Evolutionary conservation across 2,797 vertebrate species (phyloP).

Genomic region (Lepilemur ruficaudatus): DNA sequence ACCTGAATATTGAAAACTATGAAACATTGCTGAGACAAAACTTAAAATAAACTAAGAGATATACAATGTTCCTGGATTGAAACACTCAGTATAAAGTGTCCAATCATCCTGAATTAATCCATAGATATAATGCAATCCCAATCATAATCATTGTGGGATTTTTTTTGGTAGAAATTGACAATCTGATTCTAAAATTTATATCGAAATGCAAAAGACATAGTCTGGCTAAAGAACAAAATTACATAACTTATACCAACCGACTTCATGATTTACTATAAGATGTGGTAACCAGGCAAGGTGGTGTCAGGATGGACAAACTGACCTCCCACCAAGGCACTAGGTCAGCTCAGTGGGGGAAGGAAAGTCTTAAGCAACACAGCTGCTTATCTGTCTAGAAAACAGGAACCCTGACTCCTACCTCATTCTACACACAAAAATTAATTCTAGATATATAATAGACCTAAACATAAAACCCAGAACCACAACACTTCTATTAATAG

Average conservation of each 20-base stretch:
- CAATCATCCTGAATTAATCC: not conserved
- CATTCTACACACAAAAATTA: not conserved
- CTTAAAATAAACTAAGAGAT: not conserved
- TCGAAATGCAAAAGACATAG: not conserved
- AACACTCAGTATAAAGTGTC: too few relatives aligned
- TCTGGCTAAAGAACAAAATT: not conserved
- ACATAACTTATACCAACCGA: too few relatives aligned
- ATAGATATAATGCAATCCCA: not conserved
- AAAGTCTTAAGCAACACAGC: not conserved
- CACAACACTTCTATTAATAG: not conserved
- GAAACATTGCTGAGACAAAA: not conserved
- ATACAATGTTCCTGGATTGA: too few relatives aligned
- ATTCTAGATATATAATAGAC: not conserved
- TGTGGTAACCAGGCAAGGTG: rapidly evolving
- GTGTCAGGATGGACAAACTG: not conserved
- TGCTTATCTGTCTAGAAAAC: not conserved
- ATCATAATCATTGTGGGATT: not conserved
- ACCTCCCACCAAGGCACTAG: not conserved
- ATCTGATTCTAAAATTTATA: not conserved
- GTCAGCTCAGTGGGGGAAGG: not conserved
- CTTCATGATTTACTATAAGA: not conserved
- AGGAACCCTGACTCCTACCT: not conserved
- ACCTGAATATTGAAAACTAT: not conserved
- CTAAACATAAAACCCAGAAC: not conserved
- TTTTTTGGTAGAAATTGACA: not conserved